phyloP scores from a whole-genome alignment of 2,113 vertebrate species.

The Tylochromis polylepis region DNA sequence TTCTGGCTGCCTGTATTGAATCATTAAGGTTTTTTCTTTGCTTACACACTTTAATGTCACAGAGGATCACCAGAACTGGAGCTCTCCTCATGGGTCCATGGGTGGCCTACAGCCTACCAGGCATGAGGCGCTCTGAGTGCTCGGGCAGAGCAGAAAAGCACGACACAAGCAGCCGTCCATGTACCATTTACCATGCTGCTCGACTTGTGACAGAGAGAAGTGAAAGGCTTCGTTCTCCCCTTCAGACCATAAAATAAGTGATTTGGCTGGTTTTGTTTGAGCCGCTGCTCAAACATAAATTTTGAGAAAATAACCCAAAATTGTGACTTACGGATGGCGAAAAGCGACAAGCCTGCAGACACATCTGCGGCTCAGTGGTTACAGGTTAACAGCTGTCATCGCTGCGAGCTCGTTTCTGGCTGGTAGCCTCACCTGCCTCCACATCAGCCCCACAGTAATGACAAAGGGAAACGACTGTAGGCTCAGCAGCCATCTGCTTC shows the following conservation, averaged over 20 bases:
- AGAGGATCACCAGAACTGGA: not conserved
- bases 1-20: no score
- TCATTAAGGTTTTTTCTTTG: not conserved
- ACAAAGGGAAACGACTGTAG: not conserved
- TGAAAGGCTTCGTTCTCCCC: not conserved
- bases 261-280: not conserved
- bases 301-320: no score
- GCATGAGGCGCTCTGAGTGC: not conserved
- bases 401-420: not conserved
- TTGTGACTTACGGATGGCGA: no score
- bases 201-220: not conserved
- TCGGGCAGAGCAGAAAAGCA: not conserved
- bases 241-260: not conserved
- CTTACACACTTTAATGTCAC: not conserved
- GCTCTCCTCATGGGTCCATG: not conserved
- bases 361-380: not conserved
- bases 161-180: not conserved
- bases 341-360: not conserved
- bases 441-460: not conserved
- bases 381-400: not conserved
- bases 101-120: not conserved
- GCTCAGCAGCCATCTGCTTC: slow-evolving; percentile 23
- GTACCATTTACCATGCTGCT: not conserved
- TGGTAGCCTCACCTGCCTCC: not conserved
- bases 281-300: not conserved